Evolutionary conservation across 2,888 invertebrate genomes (phyloP).

Genomic region (Sialis fuliginosa): DNA sequence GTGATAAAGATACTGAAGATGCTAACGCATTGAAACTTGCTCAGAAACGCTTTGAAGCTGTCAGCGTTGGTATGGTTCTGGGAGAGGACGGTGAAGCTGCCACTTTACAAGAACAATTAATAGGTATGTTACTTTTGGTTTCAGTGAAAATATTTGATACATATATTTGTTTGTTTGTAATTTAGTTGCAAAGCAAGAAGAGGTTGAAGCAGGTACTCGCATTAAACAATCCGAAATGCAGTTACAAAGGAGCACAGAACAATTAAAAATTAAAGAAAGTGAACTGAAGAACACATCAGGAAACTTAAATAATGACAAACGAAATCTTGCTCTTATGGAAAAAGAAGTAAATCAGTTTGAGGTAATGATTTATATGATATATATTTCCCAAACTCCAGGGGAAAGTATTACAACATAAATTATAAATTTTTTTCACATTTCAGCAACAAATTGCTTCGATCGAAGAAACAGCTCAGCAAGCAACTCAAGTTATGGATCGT

Average conservation of each 20-base stretch:
- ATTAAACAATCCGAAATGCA: conserved; percentile 64
- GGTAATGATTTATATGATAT: conserved; percentile 17
- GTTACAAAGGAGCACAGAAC: conserved; percentile 38
- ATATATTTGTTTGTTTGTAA: conserved; percentile 1
- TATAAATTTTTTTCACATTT: conserved; percentile 7
- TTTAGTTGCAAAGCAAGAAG: conserved; percentile 54
- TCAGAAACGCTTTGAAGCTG: conserved; percentile 65
- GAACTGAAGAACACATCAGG: conserved; percentile 48
- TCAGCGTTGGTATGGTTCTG: conserved; percentile 64
- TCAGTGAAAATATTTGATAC: background rate
- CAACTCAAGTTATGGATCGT: conserved; percentile 10
- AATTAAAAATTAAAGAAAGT: conserved; percentile 43
- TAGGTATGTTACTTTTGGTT: conserved; percentile 33
- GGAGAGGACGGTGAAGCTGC: conserved; percentile 63
- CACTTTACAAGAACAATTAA: conserved; percentile 78
- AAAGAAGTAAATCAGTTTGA: conserved; percentile 35
- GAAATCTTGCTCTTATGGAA: conserved; percentile 34
- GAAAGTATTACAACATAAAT: background rate
- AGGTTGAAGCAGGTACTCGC: conserved; percentile 60
- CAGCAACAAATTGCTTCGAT: conserved; percentile 31
- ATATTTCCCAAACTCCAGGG: background rate
- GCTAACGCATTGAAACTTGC: conserved; percentile 49
- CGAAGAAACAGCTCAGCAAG: too few relatives aligned
- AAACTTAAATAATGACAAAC: conserved; percentile 47
- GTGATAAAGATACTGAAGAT: conserved; percentile 46